These are phyloP conservation scores for Morus bassanus DNA, from an alignment of 2,797 vertebrate species.

Conservation along the genomic window DNA sequence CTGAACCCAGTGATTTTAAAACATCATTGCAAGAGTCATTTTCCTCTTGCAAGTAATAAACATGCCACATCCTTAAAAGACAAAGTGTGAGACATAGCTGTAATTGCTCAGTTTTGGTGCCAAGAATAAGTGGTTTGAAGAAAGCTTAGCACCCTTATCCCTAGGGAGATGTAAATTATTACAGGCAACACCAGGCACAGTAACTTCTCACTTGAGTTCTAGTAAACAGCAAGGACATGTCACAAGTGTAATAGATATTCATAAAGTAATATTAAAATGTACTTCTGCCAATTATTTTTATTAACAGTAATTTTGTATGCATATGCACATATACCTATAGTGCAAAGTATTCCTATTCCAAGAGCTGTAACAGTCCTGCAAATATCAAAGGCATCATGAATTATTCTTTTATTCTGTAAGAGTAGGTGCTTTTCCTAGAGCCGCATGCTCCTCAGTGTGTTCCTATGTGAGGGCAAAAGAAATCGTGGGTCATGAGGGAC, in stretches of 20 bases:
- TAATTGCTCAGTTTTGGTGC: slow-evolving; percentile 32
- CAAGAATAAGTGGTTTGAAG: slow-evolving; percentile 24
- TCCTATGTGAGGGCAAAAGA: neutral
- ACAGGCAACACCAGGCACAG: neutral
- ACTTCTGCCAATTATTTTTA: neutral
- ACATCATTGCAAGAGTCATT: neutral
- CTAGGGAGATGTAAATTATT: slow-evolving; percentile 2
- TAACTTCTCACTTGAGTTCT: slow-evolving; percentile 6
- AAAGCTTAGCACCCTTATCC: slow-evolving; percentile 32
- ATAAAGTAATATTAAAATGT: neutral
- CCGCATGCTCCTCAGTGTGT: neutral
- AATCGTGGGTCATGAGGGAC: neutral
- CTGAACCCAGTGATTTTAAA: slow-evolving; percentile 12
- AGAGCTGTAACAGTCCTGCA: neutral
- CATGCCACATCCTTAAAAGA: slow-evolving; percentile 32
- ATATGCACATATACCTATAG: neutral
- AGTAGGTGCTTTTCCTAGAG: neutral
- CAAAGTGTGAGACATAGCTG: slow-evolving; percentile 6
- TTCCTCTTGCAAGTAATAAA: slow-evolving; percentile 37
- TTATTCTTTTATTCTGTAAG: neutral
- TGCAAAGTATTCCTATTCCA: neutral
- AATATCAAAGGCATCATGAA: neutral
- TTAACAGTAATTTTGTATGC: neutral
- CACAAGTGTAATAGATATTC: neutral
- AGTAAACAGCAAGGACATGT: neutral